Percentiles rank a stretch among this genome's conserved stretches.
phyloP scores from a whole-genome alignment of 37 sponge, comb jelly and placozoan genomes.

The Axinella damicornis region DNA sequence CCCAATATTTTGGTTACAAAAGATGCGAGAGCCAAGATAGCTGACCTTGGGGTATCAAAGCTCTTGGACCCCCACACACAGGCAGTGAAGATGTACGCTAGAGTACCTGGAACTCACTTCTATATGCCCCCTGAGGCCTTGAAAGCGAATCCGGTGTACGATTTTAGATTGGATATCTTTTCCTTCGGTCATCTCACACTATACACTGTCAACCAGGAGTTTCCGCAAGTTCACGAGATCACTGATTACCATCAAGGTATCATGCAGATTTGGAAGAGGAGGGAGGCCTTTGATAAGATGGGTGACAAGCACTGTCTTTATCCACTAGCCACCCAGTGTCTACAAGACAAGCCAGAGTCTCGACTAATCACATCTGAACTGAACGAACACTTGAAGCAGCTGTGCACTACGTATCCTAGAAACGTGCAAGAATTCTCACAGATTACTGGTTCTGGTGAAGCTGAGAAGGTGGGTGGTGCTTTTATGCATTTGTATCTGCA shows the following conservation, averaged over 20 bases:
- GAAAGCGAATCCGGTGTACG: background rate
- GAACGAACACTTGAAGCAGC: background rate
- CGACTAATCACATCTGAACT: too few relatives aligned
- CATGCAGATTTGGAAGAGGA: too few relatives aligned
- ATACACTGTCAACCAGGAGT: background rate
- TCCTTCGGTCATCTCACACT: background rate
- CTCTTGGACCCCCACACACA: background rate
- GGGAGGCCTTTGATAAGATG: background rate
- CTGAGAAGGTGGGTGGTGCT: too few relatives aligned
- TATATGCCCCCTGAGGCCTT: background rate
- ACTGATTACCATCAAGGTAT: too few relatives aligned
- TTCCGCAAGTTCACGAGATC: background rate
- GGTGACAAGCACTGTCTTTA: background rate
- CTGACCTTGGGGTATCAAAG: constrained; percentile 29
- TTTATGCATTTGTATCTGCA: too few relatives aligned
- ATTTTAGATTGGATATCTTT: background rate
- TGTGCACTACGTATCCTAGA: background rate
- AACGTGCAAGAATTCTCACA: background rate
- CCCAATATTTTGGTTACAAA: constrained; percentile 1
- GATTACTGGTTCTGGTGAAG: too few relatives aligned
- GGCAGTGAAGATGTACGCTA: background rate
- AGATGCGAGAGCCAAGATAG: constrained; percentile 19
- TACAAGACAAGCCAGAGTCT: too few relatives aligned
- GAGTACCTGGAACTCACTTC: background rate
- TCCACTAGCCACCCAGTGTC: background rate